Evolutionary conservation across 2,888 invertebrate species (phyloP).

Genomic region (Melangyna quadrimaculata): DNA sequence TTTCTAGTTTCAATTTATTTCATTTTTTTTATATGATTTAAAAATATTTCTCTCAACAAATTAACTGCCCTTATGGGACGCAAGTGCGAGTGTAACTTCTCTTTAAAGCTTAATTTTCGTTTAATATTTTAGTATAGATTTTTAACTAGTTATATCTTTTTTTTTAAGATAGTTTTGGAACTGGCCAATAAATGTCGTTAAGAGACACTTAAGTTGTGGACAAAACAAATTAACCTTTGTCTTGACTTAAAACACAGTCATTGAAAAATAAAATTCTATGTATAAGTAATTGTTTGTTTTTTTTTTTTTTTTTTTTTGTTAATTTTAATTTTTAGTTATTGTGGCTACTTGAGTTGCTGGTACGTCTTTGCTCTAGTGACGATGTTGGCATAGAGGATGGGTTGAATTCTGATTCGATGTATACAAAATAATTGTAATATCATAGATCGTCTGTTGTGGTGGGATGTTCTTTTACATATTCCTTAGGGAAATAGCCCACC

Average conservation of each 20-base stretch:
- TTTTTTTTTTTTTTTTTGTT: constrained; percentile 15
- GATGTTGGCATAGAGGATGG: constrained; percentile 28
- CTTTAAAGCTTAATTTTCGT: constrained; percentile 57
- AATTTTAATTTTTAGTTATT: constrained; percentile 39
- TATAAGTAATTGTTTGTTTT: not conserved
- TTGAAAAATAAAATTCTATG: constrained; percentile 13
- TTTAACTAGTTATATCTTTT: not conserved
- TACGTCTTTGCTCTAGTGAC: constrained; percentile 31
- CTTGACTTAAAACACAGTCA: constrained; percentile 43
- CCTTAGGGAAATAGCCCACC: constrained; percentile 91
- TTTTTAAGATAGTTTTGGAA: constrained; percentile 18
- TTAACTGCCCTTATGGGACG: not conserved
- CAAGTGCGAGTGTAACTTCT: constrained; percentile 31
- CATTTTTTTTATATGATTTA: constrained; percentile 10
- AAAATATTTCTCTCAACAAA: constrained; percentile 25
- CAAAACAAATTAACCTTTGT: constrained; percentile 36
- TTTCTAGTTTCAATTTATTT: constrained; percentile 8
- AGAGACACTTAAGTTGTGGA: constrained; percentile 20
- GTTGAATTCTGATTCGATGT: constrained; percentile 73
- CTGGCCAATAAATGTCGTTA: constrained; percentile 40
- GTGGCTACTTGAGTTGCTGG: constrained; percentile 66
- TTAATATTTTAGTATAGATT: not conserved
- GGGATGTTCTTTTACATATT: constrained; percentile 86
- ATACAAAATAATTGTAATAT: constrained; percentile 79
- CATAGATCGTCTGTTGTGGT: constrained; percentile 80